Evolutionary conservation across 2,888 invertebrate species (phyloP).

Genomic region (Calliopum simillimum): DNA sequence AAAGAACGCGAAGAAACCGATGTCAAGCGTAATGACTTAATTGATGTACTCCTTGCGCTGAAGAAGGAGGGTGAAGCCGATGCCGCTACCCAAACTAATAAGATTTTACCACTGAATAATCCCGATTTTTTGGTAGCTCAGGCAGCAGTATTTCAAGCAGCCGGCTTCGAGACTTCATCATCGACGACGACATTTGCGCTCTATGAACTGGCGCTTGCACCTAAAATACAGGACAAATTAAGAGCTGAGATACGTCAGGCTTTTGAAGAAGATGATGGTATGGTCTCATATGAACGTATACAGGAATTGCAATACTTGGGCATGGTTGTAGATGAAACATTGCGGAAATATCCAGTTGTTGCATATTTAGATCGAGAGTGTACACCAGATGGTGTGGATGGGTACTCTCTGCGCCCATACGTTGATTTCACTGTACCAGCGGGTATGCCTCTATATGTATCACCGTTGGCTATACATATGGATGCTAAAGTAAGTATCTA

Average conservation of each 20-base stretch:
- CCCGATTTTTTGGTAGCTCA: constrained; percentile 56
- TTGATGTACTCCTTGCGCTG: constrained; percentile 67
- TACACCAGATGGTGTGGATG: constrained; percentile 37
- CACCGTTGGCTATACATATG: constrained; percentile 57
- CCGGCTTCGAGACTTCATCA: constrained; percentile 60
- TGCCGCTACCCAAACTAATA: constrained; percentile 24
- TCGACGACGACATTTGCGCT: constrained; percentile 64
- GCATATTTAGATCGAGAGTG: constrained; percentile 62
- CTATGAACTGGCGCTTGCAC: constrained; percentile 62
- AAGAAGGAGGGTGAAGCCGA: constrained; percentile 48
- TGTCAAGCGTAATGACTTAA: constrained; percentile 62
- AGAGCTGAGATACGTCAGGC: constrained; percentile 62
- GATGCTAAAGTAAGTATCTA: constrained; percentile 56
- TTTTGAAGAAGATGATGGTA: constrained; percentile 50
- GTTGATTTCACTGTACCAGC: constrained; percentile 54
- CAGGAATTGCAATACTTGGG: constrained; percentile 66
- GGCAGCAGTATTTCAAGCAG: constrained; percentile 58
- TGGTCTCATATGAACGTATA: constrained; percentile 65
- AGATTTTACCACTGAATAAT: not conserved
- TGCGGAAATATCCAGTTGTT: constrained; percentile 62
- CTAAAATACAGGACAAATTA: constrained; percentile 61
- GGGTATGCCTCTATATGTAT: constrained; percentile 60
- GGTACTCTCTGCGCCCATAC: constrained; percentile 54
- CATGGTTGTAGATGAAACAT: constrained; percentile 63
- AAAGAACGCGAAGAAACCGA: constrained; percentile 61